These are phyloP conservation scores for Parus major DNA, from an alignment of 2,113 vertebrate species.

Conservation along the genomic window DNA sequence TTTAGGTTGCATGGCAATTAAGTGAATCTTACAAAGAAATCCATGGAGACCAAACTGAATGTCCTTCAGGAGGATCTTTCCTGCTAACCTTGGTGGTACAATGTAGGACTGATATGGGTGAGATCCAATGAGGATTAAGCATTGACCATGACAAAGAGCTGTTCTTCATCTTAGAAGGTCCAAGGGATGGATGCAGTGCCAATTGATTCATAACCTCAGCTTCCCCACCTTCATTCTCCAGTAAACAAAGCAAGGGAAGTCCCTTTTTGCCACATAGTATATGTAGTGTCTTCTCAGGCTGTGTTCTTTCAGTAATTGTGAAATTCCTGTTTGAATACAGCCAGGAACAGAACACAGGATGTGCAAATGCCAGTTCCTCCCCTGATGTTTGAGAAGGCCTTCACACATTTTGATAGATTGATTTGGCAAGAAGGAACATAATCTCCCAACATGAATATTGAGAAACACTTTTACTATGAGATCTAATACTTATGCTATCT, in stretches of 20 bases:
- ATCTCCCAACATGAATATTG: neutral
- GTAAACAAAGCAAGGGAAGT: neutral
- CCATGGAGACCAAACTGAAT: neutral
- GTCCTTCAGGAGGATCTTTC: neutral
- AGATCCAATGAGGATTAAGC: neutral
- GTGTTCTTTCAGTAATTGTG: neutral
- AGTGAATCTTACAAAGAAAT: neutral
- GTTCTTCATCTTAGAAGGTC: neutral
- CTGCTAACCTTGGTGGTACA: neutral
- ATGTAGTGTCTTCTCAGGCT: neutral
- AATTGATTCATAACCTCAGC: neutral
- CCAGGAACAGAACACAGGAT: neutral
- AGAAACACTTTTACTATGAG: neutral
- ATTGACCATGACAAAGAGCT: neutral
- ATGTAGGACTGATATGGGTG: neutral
- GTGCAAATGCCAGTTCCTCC: neutral
- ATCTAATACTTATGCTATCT: neutral
- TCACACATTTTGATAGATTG: neutral
- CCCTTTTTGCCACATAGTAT: neutral
- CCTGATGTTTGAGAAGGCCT: neutral
- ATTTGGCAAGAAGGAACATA: neutral
- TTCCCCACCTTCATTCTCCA: neutral
- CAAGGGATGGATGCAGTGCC: neutral
- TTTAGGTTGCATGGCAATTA: neutral
- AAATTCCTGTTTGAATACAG: neutral